Conservation (phyloP, 37 sponge, comb jelly and placozoan genomes). For the Theonella swinhoei region DNA sequence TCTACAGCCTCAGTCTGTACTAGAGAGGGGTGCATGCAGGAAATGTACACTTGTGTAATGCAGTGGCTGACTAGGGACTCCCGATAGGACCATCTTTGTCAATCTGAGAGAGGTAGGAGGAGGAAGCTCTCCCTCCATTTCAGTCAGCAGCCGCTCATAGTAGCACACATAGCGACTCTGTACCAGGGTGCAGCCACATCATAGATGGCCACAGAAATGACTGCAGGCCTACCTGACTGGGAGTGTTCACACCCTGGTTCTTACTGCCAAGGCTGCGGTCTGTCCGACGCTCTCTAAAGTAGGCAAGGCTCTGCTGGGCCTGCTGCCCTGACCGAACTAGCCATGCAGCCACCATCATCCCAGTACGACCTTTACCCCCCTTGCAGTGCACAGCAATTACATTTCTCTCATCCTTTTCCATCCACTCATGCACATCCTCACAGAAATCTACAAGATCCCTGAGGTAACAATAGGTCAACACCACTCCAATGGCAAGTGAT, state of each 20-base stretch:
- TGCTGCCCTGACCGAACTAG: constrained; percentile 56
- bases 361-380: constrained; percentile 79
- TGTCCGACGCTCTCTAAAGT: constrained; percentile 64
- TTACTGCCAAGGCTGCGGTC: constrained; percentile 52
- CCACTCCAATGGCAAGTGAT: not conserved
- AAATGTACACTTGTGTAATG: too few relatives aligned
- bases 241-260: constrained; percentile 81
- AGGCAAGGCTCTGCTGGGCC: constrained; percentile 54
- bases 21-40: too few relatives aligned
- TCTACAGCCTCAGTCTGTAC: too few relatives aligned
- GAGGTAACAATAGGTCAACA: not conserved
- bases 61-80: constrained; percentile 11
- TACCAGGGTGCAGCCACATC: not conserved
- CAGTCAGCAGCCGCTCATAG: constrained; percentile 28
- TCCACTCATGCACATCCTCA: constrained; percentile 54
- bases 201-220: not conserved
- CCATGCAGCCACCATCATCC: constrained; percentile 57
- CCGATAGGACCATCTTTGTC: constrained; percentile 31
- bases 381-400: constrained; percentile 82
- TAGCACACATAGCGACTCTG: constrained; percentile 60
- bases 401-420: constrained; percentile 48
- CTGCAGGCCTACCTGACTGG: constrained; percentile 55
- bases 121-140: constrained; percentile 31
- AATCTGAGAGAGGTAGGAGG: constrained; percentile 13
- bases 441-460: constrained; percentile 68